Evolutionary conservation across 2,113 vertebrate species (phyloP).

Genomic region (Semicossyphus pulcher): DNA sequence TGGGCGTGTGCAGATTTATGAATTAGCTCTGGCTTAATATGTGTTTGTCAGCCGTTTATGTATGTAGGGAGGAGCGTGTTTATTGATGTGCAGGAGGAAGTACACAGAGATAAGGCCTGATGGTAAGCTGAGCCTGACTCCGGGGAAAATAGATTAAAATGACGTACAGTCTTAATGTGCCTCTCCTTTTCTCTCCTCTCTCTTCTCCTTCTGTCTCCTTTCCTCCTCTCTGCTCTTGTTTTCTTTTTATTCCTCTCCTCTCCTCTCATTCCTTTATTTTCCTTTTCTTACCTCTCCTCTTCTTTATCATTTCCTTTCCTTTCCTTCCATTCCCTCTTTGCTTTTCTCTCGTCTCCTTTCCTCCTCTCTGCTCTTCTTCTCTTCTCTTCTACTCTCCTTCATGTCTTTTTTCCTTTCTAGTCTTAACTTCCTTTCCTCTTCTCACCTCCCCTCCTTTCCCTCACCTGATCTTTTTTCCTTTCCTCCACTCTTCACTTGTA

Average conservation of each 20-base stretch:
- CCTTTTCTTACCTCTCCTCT: background rate
- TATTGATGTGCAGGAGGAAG: slow-evolving; percentile 55
- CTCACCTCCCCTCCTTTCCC: background rate
- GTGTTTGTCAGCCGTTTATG: slow-evolving; percentile 35
- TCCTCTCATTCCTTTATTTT: background rate
- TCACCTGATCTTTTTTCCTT: background rate
- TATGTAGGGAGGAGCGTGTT: slow-evolving; percentile 33
- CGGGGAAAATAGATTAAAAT: slow-evolving; percentile 49
- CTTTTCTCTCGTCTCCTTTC: too few relatives aligned
- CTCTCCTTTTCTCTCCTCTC: background rate
- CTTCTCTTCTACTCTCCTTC: background rate
- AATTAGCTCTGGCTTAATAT: slow-evolving; percentile 45
- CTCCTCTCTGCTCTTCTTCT: background rate
- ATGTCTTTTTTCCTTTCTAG: too few relatives aligned
- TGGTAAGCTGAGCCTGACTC: slow-evolving; percentile 38
- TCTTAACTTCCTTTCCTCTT: background rate
- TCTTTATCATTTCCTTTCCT: too few relatives aligned
- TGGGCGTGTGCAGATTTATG: slow-evolving; percentile 42
- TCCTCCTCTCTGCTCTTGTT: background rate
- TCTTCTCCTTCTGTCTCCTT: background rate
- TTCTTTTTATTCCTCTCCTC: background rate
- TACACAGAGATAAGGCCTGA: slow-evolving; percentile 58
- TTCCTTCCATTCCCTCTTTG: background rate
- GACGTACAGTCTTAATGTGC: slow-evolving; percentile 26
- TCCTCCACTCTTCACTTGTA: background rate